Base-by-base conservation (phyloP, 2,113 vertebrate genomes). In the Addax nasomaculatus region DNA sequence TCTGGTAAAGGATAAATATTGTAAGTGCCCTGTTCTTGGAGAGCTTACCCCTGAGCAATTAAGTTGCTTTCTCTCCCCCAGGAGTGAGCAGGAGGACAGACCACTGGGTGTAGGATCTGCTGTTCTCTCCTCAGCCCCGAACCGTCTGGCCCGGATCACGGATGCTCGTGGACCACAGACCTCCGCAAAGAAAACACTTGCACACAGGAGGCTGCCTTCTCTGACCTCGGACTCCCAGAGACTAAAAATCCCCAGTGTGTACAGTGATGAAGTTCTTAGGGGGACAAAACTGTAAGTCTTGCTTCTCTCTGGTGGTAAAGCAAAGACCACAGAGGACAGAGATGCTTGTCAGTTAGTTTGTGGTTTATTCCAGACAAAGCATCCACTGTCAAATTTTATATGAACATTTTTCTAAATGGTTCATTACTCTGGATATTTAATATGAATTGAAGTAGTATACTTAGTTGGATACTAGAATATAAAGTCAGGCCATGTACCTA, bases 261-360 rank as follows among this genome's bases (percentile, higher is more conserved):
- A 97, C 90, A 98, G 88, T 9, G 98, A 98, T 90, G 98, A 99
- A 98, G 97, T 99, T 84, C 96, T 98, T 85, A 98, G 98, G 97
- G 99, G 98, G 86, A 99, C 97, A n/a, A 99, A 99, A 98, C 92
- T 99, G 99, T 99, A 95, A 99, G 99, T 98, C 96, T 96, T 83
- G 13, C n/a, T 51, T 98, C 97, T 97, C 93, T 97, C 93, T 96
- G 27, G 1, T 39, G 21, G 33, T 25, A 29, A 86, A 60, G n/a
- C 10, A 15, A n/a, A 55, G 36, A 9, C 33, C n/a, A 39, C 23
- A 1, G 49, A 21, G 57, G 25, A 15, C 4, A 79, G 60, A 80
- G 25, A n/a, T 4, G 8, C 47, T 64, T 53, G 33, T 60, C 60
- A 55, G 2, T 67, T 10, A 47, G 36, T 21, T 36, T 55, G 5